phyloP scores from a whole-genome alignment of 2,797 vertebrate species.

The Pipistrellus pygmaeus region DNA sequence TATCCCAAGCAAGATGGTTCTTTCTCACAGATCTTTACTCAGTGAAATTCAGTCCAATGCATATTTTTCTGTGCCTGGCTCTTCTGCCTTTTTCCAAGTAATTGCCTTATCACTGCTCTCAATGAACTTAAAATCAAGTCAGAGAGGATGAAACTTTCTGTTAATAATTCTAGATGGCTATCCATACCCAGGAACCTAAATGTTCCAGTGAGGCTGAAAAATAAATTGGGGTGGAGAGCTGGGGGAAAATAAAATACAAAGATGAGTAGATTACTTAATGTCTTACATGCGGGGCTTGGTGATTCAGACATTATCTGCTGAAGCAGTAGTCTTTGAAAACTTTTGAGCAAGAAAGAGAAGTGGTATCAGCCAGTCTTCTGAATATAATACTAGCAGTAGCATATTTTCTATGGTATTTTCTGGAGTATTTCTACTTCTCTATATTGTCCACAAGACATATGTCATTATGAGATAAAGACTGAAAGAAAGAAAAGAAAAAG shows the following conservation, averaged over 20 bases:
- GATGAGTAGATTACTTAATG: background rate
- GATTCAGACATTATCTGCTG: background rate
- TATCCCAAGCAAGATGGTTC: background rate
- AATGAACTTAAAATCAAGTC: background rate
- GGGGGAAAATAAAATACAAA: background rate
- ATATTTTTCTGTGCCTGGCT: background rate
- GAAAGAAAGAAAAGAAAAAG: background rate
- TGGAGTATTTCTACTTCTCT: background rate
- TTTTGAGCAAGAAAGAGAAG: background rate
- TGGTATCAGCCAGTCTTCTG: background rate
- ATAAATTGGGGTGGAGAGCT: background rate
- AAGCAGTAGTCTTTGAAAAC: background rate
- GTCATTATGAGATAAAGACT: background rate
- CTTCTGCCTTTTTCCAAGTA: constrained; percentile 18
- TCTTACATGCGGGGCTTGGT: background rate
- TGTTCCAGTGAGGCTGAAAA: background rate
- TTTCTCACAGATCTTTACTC: background rate
- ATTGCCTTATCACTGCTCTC: background rate
- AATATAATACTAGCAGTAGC: background rate
- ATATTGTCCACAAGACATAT: background rate
- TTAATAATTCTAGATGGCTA: constrained; percentile 24
- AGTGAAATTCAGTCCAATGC: background rate
- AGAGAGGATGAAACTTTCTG: background rate
- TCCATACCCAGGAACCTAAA: background rate
- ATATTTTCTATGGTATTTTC: background rate